Base-by-base conservation (phyloP, 2,113 vertebrate species). In the Phycodurus eques region DNA sequence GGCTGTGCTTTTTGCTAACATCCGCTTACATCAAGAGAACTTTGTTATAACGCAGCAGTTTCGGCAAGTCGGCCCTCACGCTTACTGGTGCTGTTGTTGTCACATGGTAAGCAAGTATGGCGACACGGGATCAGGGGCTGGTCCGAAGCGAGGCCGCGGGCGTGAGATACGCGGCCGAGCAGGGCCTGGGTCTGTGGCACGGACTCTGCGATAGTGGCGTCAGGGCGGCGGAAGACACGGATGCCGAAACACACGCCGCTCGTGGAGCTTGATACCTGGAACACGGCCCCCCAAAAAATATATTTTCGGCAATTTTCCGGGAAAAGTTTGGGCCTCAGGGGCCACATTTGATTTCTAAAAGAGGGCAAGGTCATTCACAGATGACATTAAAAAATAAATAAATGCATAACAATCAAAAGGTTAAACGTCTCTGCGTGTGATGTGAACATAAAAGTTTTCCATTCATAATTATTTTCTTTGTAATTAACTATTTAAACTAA, bases 211-310 rank as follows among this genome's bases (percentile, higher is more conserved):
- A 86, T 71, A 85, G 80, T 44, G 92, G 86, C 67, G 84, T 78
- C 73, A 94, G 80, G n/a, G 92, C 89, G 39, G 92, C 93, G 60
- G 94, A 89, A 27, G 94, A 87, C n/a, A 94, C 91, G 44, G 95
- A 92, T 0, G 94, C 90, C 66, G 94, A 78, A 27, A 90, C 82
- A 69, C 93, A 91, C 11, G 95, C 92, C 51, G 91, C 92, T 91
- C 92, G 94, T 2, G 96, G 93, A 42, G 92, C 92, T 87, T 95
- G 95, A 90, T 95, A 96, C 96, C 96, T 98, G 87, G 12, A 67
- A 54, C 47, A 7, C 35, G 35, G 4, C 35, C 35, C 35, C 69
- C 68, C 62, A 15, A 27, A 27, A 42, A 69, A 57, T 39, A 46
- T 13, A 15, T 15, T n/a, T n/a, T 54, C 19, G 9, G 53, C 19